Evolutionary conservation across 1,140 invertebrate genomes (phyloP).

Genomic region (Caenorhabditis tropicalis): DNA sequence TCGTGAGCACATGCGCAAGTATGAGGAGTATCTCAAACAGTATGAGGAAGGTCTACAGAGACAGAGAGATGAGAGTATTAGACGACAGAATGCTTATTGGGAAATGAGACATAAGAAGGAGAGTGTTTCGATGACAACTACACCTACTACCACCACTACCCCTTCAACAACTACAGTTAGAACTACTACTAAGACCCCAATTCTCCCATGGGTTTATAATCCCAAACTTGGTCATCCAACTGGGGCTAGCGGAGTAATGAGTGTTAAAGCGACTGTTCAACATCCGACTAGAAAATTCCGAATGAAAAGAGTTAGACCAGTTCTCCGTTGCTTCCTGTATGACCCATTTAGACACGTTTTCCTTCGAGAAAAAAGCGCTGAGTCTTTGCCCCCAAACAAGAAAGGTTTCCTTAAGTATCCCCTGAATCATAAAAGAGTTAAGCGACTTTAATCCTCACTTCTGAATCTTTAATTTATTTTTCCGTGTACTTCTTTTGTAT

Average conservation of each 20-base stretch:
- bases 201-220: neutral
- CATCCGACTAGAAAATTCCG: slow-evolving; percentile 14
- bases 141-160: neutral
- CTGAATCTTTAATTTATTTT: neutral
- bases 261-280: slow-evolving; percentile 15
- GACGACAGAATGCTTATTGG: slow-evolving; percentile 43
- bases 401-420: slow-evolving; percentile 16
- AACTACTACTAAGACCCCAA: neutral
- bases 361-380: neutral
- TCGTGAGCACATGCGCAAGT: slow-evolving; percentile 28
- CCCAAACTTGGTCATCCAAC: neutral
- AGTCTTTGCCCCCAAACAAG: neutral
- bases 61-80: slow-evolving; percentile 31
- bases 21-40: slow-evolving; percentile 25
- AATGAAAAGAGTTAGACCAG: neutral
- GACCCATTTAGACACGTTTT: slow-evolving; percentile 14
- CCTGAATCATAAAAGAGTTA: neutral
- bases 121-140: neutral
- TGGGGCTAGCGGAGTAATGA: slow-evolving; percentile 10
- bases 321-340: neutral
- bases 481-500: neutral
- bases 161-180: neutral
- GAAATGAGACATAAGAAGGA: slow-evolving; percentile 9
- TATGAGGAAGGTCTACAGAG: slow-evolving; percentile 42
- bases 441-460: neutral